Conservation (phyloP, 1,140 invertebrate genomes). For the Eupristina koningsbergeri region DNA sequence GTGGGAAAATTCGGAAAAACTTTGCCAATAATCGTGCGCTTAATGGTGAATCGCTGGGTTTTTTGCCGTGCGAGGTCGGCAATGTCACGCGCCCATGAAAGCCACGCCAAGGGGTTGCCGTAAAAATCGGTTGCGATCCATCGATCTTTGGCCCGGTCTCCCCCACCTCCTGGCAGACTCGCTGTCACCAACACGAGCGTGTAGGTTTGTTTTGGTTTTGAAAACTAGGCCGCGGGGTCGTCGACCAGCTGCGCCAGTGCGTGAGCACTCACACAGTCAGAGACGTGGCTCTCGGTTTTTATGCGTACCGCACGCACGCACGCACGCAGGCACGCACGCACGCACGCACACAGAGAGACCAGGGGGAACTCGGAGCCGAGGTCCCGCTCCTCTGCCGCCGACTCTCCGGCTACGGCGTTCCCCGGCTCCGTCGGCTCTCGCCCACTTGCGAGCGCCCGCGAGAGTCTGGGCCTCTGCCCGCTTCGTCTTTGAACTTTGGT, state of each 20-base stretch:
- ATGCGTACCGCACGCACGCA: too few relatives aligned
- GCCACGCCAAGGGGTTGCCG: neutral
- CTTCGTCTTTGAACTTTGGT: neutral
- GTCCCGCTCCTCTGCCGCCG: neutral
- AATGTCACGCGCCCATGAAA: neutral
- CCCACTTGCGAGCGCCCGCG: neutral
- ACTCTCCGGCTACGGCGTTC: neutral
- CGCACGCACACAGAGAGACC: too few relatives aligned
- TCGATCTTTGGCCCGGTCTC: neutral
- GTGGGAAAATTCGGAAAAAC: too few relatives aligned
- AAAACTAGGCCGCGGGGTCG: slow-evolving; percentile 68
- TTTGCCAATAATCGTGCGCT: too few relatives aligned
- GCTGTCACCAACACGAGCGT: neutral
- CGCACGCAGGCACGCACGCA: too few relatives aligned
- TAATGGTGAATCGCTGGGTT: too few relatives aligned
- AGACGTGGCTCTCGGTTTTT: too few relatives aligned
- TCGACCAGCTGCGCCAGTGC: slow-evolving; percentile 52
- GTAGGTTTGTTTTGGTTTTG: slow-evolving; percentile 68
- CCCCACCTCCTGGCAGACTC: neutral
- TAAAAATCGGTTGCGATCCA: slow-evolving; percentile 10
- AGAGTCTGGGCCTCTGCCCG: neutral
- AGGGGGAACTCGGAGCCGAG: too few relatives aligned
- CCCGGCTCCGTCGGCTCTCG: neutral
- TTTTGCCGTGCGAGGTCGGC: too few relatives aligned
- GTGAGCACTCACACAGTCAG: slow-evolving; percentile 24